phyloP scores from a whole-genome alignment of 2,888 invertebrate genomes.

The Acleris cristana region DNA sequence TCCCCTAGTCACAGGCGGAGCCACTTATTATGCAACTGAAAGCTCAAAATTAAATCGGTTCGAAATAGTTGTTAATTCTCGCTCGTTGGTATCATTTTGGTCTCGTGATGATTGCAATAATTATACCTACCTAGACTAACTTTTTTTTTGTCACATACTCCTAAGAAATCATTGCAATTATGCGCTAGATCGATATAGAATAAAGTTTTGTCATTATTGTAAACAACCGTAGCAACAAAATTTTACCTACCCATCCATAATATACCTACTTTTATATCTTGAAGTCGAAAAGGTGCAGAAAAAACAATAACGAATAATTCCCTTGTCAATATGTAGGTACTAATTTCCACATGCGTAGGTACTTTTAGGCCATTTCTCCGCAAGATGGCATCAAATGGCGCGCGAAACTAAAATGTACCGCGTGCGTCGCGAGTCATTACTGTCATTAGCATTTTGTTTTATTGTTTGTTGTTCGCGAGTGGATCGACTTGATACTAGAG shows the following conservation, averaged over 20 bases:
- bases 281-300: too few species aligned
- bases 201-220: too few species aligned
- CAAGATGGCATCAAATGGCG: constrained; percentile 45
- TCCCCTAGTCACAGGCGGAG: neutral
- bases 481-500: constrained; percentile 38
- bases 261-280: too few species aligned
- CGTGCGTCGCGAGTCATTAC: constrained; percentile 50
- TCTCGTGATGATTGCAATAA: too few species aligned
- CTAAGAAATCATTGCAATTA: too few species aligned
- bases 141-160: too few species aligned
- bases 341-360: constrained; percentile 44
- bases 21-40: neutral
- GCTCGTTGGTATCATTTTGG: too few species aligned
- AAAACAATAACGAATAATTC: neutral
- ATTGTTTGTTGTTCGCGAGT: constrained; percentile 54
- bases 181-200: too few species aligned
- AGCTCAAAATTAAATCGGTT: neutral
- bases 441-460: constrained; percentile 52
- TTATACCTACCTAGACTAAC: too few species aligned
- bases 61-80: neutral
- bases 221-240: too few species aligned
- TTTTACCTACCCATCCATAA: too few species aligned
- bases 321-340: neutral
- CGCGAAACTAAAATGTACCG: constrained; percentile 43
- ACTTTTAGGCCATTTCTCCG: constrained; percentile 42